Evolutionary conservation across 2,113 vertebrate species (phyloP).

Genomic region (Python bivittatus): DNA sequence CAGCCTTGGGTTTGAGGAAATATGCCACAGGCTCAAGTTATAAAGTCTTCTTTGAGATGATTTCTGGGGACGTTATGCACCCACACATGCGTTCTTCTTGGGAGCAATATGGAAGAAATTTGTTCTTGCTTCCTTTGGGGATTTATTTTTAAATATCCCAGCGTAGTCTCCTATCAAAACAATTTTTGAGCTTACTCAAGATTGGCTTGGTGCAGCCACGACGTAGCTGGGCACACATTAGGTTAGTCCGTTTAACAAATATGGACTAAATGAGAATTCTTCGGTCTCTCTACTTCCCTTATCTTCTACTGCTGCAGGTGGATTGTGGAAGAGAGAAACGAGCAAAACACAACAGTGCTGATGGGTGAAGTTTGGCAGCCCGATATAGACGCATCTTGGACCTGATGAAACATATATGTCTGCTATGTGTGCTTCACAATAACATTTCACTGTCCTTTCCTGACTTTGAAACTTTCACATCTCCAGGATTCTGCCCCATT

Average conservation of each 20-base stretch:
- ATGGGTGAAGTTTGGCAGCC: background rate
- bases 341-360: background rate
- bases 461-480: slow-evolving; percentile 4
- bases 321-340: background rate
- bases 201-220: background rate
- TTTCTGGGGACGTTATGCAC: too few species aligned
- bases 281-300: background rate
- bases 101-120: too few species aligned
- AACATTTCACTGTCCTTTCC: slow-evolving; percentile 22
- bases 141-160: too few species aligned
- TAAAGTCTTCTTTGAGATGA: too few species aligned
- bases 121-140: too few species aligned
- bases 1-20: too few species aligned
- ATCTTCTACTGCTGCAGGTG: background rate
- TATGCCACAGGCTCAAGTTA: too few species aligned
- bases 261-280: background rate
- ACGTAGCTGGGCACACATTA: background rate
- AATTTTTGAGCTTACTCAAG: too few species aligned
- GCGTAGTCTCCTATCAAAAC: too few species aligned
- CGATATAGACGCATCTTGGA: background rate
- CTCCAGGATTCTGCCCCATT: background rate
- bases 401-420: background rate
- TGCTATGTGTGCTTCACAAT: background rate
- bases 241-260: background rate
- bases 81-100: too few species aligned